Conservation (phyloP, 2,888 invertebrate genomes). For the Pocota personata region DNA sequence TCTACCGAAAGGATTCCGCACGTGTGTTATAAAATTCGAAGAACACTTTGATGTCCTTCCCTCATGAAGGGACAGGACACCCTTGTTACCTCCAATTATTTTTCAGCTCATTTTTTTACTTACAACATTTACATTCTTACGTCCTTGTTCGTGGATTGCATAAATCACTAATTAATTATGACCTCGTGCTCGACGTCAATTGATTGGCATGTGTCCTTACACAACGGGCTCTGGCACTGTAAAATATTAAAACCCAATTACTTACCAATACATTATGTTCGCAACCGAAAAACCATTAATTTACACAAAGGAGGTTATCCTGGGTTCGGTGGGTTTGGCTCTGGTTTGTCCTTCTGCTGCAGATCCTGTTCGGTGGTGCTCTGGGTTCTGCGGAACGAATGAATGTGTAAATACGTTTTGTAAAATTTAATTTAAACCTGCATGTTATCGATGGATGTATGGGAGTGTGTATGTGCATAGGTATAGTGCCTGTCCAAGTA, state of each 20-base stretch:
- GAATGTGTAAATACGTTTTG: slow-evolving; percentile 63
- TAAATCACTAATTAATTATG: slow-evolving; percentile 72
- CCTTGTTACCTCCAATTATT: neutral
- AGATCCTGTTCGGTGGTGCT: neutral
- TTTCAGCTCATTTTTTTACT: neutral
- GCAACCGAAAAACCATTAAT: slow-evolving; percentile 66
- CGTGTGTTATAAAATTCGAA: neutral
- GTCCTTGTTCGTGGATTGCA: slow-evolving; percentile 45
- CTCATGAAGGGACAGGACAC: neutral
- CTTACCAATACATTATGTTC: slow-evolving; percentile 70
- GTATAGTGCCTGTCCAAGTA: neutral
- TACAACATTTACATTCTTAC: slow-evolving; percentile 2
- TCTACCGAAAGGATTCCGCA: neutral
- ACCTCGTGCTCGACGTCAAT: slow-evolving; percentile 56
- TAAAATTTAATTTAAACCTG: slow-evolving; percentile 64
- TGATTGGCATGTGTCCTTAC: slow-evolving; percentile 69
- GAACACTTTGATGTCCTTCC: neutral
- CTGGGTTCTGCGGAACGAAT: neutral
- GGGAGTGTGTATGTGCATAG: neutral
- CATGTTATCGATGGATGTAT: neutral
- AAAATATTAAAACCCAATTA: slow-evolving; percentile 74
- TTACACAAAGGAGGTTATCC: slow-evolving; percentile 51
- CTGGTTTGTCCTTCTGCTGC: slow-evolving; percentile 24
- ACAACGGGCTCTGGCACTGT: slow-evolving; percentile 24
- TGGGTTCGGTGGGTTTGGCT: neutral